Evolutionary conservation across 2,888 invertebrate species (phyloP).

Genomic region (Synergus itoensis): DNA sequence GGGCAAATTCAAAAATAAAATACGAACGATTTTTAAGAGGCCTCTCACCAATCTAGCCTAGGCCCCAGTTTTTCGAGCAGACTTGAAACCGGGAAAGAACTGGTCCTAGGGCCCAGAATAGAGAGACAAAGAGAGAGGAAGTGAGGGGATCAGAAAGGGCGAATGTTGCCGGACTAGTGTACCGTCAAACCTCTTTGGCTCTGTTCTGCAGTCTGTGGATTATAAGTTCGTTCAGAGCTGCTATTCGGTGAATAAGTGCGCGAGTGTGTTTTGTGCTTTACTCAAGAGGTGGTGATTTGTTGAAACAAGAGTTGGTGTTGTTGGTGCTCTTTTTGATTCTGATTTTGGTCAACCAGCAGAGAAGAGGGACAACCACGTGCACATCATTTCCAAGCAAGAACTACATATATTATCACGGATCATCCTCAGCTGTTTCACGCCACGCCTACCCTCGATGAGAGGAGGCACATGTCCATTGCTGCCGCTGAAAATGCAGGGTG

Average conservation of each 20-base stretch:
- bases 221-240: conserved; percentile 23
- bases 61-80: conserved; percentile 20
- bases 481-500: conserved; percentile 84
- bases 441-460: conserved; percentile 82
- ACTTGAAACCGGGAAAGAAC: conserved; percentile 11
- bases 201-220: conserved; percentile 1
- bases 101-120: conserved; percentile 41
- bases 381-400: conserved; percentile 49
- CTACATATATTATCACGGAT: conserved; percentile 79
- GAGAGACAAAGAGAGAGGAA: conserved; percentile 33
- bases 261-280: conserved; percentile 42
- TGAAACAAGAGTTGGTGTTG: conserved; percentile 29
- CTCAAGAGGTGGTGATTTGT: conserved; percentile 41
- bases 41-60: conserved; percentile 24
- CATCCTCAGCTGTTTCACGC: conserved; percentile 79
- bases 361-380: conserved; percentile 20
- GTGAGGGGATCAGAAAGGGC: conserved; percentile 36
- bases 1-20: conserved; percentile 11
- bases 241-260: conserved; percentile 34
- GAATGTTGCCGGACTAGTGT: conserved; percentile 40
- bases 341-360: background rate
- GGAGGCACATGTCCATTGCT: conserved; percentile 84
- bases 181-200: conserved; percentile 28
- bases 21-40: conserved; percentile 23
- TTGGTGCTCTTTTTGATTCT: conserved; percentile 2